Evolutionary conservation across 92 coral and sea anemone species (phyloP).

Genomic region (Phenganax subtilis): DNA sequence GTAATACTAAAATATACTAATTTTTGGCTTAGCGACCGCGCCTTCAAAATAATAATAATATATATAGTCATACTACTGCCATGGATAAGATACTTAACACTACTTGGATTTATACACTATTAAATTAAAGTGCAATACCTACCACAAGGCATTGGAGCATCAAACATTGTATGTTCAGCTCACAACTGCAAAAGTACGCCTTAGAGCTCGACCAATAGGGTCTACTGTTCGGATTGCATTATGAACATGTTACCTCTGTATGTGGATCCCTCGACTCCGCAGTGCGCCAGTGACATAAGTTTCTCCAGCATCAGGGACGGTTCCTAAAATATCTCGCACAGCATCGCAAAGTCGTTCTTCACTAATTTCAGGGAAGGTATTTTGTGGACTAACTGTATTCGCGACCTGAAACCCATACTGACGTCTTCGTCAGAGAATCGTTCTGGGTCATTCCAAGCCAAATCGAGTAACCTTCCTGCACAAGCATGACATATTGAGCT

Average conservation of each 20-base stretch:
- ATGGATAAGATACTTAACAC: background rate
- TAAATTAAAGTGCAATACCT: background rate
- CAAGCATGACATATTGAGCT: too few relatives aligned
- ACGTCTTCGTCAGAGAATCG: background rate
- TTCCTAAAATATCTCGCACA: slow-evolving; percentile 33
- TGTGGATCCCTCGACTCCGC: slow-evolving; percentile 23
- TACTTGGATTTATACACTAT: background rate
- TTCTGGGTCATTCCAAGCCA: too few relatives aligned
- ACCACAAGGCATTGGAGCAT: slow-evolving; percentile 40
- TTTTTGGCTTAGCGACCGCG: too few relatives aligned
- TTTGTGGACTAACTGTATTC: slow-evolving; percentile 34
- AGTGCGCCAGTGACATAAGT: slow-evolving; percentile 43
- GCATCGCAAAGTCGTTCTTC: slow-evolving; percentile 36
- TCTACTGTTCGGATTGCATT: slow-evolving; percentile 38
- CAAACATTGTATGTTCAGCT: slow-evolving; percentile 31
- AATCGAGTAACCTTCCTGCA: too few relatives aligned
- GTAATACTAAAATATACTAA: too few relatives aligned
- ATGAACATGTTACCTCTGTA: slow-evolving; percentile 33
- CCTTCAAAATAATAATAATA: too few relatives aligned
- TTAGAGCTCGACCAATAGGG: slow-evolving; percentile 42
- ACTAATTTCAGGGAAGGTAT: slow-evolving; percentile 29
- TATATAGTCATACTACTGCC: too few relatives aligned
- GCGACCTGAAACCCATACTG: slow-evolving; percentile 33
- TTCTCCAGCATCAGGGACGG: slow-evolving; percentile 40
- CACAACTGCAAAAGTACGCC: slow-evolving; percentile 40